phyloP scores from a whole-genome alignment of 2,888 invertebrate genomes.

The Hoplodrina ambigua region DNA sequence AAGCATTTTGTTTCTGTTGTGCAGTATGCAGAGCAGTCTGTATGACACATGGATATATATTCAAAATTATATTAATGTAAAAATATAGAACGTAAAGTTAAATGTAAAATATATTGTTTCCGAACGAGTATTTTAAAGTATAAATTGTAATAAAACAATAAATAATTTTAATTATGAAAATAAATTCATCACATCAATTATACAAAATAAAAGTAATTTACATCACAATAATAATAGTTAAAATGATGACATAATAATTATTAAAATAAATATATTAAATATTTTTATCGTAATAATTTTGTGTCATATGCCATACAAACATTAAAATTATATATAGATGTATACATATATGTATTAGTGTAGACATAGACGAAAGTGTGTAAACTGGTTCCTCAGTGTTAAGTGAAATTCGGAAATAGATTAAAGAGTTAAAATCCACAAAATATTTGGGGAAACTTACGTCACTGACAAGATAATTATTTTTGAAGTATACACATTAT shows the following conservation, averaged over 20 bases:
- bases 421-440: slow-evolving; percentile 46
- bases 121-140: background rate
- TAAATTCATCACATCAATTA: slow-evolving; percentile 8
- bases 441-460: slow-evolving; percentile 55
- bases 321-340: slow-evolving; percentile 65
- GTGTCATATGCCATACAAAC: slow-evolving; percentile 66
- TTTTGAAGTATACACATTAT: slow-evolving; percentile 1
- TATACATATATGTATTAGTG: slow-evolving; percentile 64
- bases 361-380: slow-evolving; percentile 67
- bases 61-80: slow-evolving; percentile 7
- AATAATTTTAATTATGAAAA: slow-evolving; percentile 1
- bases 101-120: slow-evolving; percentile 14
- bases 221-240: slow-evolving; percentile 2
- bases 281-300: slow-evolving; percentile 11
- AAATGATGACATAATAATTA: slow-evolving; percentile 1
- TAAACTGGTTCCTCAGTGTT: slow-evolving; percentile 71
- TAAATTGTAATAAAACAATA: slow-evolving; percentile 9
- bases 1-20: slow-evolving; percentile 88
- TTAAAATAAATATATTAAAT: slow-evolving; percentile 10
- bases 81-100: too few species aligned
- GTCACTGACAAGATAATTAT: slow-evolving; percentile 24
- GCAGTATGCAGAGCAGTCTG: slow-evolving; percentile 74
- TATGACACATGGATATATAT: slow-evolving; percentile 65
- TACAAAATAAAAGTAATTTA: slow-evolving; percentile 20
- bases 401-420: slow-evolving; percentile 70